Evolutionary conservation across 2,797 vertebrate genomes (phyloP), one percentile per base, ranked within the genome.

Genomic region (Gobio occitaniae): DNA sequence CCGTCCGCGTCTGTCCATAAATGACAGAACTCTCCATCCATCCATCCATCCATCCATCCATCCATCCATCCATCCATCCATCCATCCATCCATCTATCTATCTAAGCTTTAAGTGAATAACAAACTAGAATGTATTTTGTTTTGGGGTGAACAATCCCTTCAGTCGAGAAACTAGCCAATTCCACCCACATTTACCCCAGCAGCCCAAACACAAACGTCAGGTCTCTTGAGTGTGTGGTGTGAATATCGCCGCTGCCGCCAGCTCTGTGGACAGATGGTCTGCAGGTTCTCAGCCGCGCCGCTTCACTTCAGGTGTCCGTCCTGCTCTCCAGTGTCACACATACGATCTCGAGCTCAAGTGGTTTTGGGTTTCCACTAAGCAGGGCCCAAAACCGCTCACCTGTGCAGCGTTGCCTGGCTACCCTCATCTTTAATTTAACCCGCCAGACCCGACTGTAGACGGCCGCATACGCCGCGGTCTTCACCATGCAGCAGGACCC

Each of bases 391-490:
- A 90, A 87, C 87, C 88, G 88, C 91, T 94, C 91, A 87, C 92
- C 86, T 89, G 92, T 92, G 91, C 92, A 89, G 84, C 84, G 90
- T 95, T 95, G 94, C 95, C 91, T 88, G 70, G 92, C 87, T 88
- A 87, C 90, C 83, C 90, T 94, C 94, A 96, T 96, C 88, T 94
- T 88, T 96, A 93, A 96, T 96, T 95, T 90, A 96, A 90, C 69
- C 81, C 74, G 32, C 56, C 66, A 78, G 82, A 86, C 50, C 83
- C 54, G 80, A 74, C 79, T 29, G 41, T 3, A 78, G 86, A 68
- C 77, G 83, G 82, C 83, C 87, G 78, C 90, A 36, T 88, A 78
- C 36, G 44, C 82, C 86, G 78, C 75, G 78, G 83, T 84, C 78
- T 84, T 91, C 87, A 90, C 86, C 76, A 87, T 92, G 93, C 93